Base-by-base conservation (phyloP, 2,113 vertebrate genomes). In the Mixornis gularis region DNA sequence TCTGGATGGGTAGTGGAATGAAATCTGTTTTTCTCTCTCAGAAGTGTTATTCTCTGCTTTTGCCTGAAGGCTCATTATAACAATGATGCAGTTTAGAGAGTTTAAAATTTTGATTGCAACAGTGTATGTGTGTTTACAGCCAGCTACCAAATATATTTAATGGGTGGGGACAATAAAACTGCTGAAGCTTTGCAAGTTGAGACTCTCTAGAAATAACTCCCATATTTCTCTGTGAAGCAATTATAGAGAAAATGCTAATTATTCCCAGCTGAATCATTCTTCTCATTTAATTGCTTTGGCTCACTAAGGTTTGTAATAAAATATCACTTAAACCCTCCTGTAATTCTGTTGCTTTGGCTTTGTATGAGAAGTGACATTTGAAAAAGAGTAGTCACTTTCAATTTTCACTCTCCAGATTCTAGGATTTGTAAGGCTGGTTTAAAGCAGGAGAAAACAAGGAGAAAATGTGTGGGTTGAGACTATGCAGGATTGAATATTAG, bases 31-130 rank as follows among this genome's bases (percentile, higher is more conserved):
- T 76, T 89, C 65, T 94, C 59, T 85, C 80, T 90, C 85, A 93
- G 94, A 93, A 94, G 91, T 82, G 64, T 94, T 83, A 65, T 85
- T 96, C 79, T 97, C 93, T 95, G 43, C 79, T 92, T 91, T 83
- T 96, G 95, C 92, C 88, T 92, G 70, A 90, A 95, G 91, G 87
- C 62, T 96, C 17, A 51, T 96, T 83, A 58, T 70, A 96, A 94
- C 74, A 91, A 43, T 68, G 63, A 93, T 90, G n/a, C 38, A 56
- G 94, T 97, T 93, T 92, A 85, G 73, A 84, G 59, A 89, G 80
- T 90, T 93, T 93, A 87, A 94, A 81, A 82, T 68, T 81, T 92
- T 84, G 72, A 95, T 93, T 94, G 85, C 71, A 95, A 85, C 59
- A 92, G 41, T 82, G 41, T 81, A 81, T 86, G 86, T 84, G 73